Percentiles rank a stretch among this genome's conserved stretches.
phyloP scores from a whole-genome alignment of 64 coral and sea anemone genomes.

The Orbicella faveolata region DNA sequence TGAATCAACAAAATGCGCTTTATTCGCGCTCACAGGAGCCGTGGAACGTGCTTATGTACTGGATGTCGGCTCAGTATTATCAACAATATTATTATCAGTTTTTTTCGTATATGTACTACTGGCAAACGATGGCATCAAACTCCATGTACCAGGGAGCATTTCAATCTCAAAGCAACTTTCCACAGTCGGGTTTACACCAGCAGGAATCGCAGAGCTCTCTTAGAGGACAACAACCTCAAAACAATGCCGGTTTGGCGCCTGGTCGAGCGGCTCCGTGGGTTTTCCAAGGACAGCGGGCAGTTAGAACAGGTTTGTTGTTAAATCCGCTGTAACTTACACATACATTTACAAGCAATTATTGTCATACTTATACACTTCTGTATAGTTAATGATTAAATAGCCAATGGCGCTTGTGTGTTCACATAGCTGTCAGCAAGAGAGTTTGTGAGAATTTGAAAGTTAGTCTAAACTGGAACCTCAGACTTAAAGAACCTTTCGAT shows the following conservation, averaged over 20 bases:
- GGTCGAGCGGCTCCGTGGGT: neutral
- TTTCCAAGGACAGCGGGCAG: neutral
- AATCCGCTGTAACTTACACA: neutral
- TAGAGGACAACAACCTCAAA: neutral
- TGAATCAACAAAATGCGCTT: neutral
- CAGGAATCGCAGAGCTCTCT: constrained; percentile 1
- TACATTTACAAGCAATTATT: too few relatives aligned
- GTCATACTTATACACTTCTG: too few relatives aligned
- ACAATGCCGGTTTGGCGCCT: neutral
- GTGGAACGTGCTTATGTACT: constrained; percentile 40
- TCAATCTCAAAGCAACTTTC: constrained; percentile 8
- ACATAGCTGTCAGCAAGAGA: too few relatives aligned
- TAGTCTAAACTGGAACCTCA: too few relatives aligned
- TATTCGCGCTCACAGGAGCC: constrained; percentile 1
- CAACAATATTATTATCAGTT: constrained; percentile 57
- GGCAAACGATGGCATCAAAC: constrained; percentile 41
- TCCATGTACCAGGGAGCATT: constrained; percentile 27
- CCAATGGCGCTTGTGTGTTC: too few relatives aligned
- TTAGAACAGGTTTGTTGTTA: neutral
- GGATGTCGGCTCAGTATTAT: constrained; percentile 55
- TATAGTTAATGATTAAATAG: too few relatives aligned
- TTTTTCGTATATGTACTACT: constrained; percentile 44
- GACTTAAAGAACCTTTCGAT: too few relatives aligned
- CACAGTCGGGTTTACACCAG: neutral
- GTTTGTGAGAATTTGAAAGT: too few relatives aligned